Conservation (phyloP, 1,140 invertebrate species). For the Scaptomyza graminum region DNA sequence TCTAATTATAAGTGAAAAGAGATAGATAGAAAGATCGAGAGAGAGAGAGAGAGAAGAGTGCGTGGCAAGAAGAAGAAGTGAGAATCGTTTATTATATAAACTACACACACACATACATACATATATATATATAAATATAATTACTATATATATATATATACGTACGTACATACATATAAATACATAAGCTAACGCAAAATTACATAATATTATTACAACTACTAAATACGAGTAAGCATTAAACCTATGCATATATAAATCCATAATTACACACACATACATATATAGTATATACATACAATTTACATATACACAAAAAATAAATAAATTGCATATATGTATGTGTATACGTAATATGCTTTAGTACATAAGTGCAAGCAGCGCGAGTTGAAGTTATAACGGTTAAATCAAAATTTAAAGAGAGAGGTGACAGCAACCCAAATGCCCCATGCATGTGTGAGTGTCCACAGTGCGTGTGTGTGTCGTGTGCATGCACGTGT, state of each 20-base stretch:
- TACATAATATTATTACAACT: conserved; percentile 78
- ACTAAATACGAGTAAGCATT: conserved; percentile 59
- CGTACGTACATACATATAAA: conserved; percentile 50
- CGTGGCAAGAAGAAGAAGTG: conserved; percentile 37
- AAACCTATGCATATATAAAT: conserved; percentile 35
- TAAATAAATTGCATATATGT: conserved; percentile 39
- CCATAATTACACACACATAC: conserved; percentile 44
- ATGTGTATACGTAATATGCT: conserved; percentile 66
- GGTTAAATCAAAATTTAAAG: conserved; percentile 10
- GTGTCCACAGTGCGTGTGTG: conserved; percentile 1
- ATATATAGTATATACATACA: too few species aligned
- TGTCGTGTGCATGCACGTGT: conserved; percentile 25
- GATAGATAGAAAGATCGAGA: background rate
- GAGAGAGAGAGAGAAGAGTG: conserved; percentile 21
- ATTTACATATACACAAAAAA: conserved; percentile 49
- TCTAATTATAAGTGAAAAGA: conserved; percentile 52
- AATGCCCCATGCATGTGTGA: conserved; percentile 54
- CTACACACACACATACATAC: conserved; percentile 53
- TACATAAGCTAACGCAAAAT: conserved; percentile 78
- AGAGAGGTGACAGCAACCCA: background rate
- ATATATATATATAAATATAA: conserved; percentile 39
- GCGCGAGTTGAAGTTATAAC: conserved; percentile 24
- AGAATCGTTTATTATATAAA: conserved; percentile 81
- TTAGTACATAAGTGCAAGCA: conserved; percentile 57
- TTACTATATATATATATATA: conserved; percentile 30